These are phyloP conservation scores for Phocoena sinus DNA, from an alignment of 2,113 vertebrate genomes.

Conservation along the genomic window DNA sequence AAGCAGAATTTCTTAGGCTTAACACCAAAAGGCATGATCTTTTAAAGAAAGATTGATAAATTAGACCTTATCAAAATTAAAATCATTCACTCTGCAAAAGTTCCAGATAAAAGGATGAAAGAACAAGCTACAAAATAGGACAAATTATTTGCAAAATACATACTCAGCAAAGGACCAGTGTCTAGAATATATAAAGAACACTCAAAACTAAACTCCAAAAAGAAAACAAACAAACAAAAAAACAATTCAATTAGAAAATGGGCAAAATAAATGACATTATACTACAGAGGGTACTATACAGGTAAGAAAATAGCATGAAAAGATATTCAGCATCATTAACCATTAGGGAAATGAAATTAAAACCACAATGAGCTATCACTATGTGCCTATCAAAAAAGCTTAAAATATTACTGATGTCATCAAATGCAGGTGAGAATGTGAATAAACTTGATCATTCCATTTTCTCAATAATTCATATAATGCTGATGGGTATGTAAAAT, in stretches of 20 bases:
- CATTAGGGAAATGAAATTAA: neutral
- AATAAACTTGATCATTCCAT: neutral
- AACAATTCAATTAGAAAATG: neutral
- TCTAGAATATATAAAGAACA: too few relatives aligned
- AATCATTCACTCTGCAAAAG: neutral
- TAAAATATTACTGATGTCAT: neutral
- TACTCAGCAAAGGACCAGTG: too few relatives aligned
- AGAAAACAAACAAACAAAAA: neutral
- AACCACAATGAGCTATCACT: neutral
- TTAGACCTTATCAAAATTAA: neutral
- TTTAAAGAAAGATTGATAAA: neutral
- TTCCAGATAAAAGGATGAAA: neutral
- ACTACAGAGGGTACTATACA: neutral
- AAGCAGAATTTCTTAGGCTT: neutral
- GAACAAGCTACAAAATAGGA: neutral
- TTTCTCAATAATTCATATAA: neutral
- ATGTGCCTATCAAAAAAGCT: neutral
- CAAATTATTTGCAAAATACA: too few relatives aligned
- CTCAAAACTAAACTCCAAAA: neutral
- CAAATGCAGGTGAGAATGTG: neutral
- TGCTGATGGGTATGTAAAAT: neutral
- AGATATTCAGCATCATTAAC: neutral
- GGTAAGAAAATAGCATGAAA: neutral
- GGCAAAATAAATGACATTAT: neutral
- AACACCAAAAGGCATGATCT: neutral